Evolutionary conservation across 2,888 invertebrate genomes (phyloP).

Genomic region (Parnassius mnemosyne): DNA sequence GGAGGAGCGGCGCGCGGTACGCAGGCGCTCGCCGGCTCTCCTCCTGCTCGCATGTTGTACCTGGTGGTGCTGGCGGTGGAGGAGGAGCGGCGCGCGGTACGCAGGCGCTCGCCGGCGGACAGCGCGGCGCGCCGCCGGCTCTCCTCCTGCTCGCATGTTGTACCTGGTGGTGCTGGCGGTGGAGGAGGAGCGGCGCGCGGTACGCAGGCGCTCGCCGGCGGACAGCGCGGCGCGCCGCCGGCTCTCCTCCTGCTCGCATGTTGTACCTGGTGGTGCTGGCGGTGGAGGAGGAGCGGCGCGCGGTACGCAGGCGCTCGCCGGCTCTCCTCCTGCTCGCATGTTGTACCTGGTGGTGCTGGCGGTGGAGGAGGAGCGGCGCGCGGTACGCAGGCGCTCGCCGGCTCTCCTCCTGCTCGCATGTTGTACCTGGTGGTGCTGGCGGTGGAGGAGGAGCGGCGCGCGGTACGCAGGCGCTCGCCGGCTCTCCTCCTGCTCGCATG

Average conservation of each 20-base stretch:
- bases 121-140: slow-evolving; percentile 79
- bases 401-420: slow-evolving; percentile 87
- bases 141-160: slow-evolving; percentile 86
- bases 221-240: slow-evolving; percentile 42
- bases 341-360: slow-evolving; percentile 73
- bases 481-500: slow-evolving; percentile 31
- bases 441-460: slow-evolving; percentile 70
- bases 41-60: slow-evolving; percentile 34
- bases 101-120: slow-evolving; percentile 66
- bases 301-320: slow-evolving; percentile 25
- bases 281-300: too few species aligned
- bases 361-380: slow-evolving; percentile 70
- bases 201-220: slow-evolving; percentile 68
- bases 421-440: slow-evolving; percentile 73
- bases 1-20: too few species aligned
- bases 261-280: too few species aligned
- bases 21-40: too few species aligned
- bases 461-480: slow-evolving; percentile 70
- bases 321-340: slow-evolving; percentile 31
- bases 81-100: slow-evolving; percentile 71
- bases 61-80: slow-evolving; percentile 76
- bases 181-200: slow-evolving; percentile 71
- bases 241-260: slow-evolving; percentile 83
- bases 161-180: slow-evolving; percentile 76
- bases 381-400: slow-evolving; percentile 73